Evolutionary conservation across 2,888 invertebrate species (phyloP).

Genomic region (Cantharis rustica): DNA sequence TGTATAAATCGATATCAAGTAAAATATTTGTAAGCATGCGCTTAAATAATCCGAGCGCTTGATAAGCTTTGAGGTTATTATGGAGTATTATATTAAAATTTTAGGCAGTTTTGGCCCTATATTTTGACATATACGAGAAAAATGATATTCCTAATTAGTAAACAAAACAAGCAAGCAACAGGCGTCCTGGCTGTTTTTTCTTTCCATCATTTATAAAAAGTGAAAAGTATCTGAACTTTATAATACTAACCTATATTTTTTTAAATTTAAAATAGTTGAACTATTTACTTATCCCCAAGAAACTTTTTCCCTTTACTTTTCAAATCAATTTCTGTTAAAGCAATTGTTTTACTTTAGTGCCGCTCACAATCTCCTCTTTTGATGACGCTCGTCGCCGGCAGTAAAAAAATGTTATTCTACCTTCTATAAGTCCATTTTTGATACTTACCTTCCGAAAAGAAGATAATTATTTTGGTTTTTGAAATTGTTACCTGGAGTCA

Average conservation of each 20-base stretch:
- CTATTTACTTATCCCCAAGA: too few relatives aligned
- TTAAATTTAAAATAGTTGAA: too few relatives aligned
- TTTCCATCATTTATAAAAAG: background rate
- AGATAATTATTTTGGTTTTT: too few relatives aligned
- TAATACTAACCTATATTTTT: background rate
- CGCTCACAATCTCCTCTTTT: too few relatives aligned
- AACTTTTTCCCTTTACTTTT: too few relatives aligned
- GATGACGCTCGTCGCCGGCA: too few relatives aligned
- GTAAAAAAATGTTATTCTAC: too few relatives aligned
- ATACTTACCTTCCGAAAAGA: too few relatives aligned
- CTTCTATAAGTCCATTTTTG: too few relatives aligned
- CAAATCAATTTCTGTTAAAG: too few relatives aligned
- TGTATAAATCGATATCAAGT: conserved; percentile 8
- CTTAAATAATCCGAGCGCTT: background rate
- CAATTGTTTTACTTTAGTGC: too few relatives aligned
- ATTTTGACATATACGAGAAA: background rate
- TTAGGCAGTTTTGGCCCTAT: background rate
- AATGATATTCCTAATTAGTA: background rate
- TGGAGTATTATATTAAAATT: background rate
- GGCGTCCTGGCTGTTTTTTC: background rate
- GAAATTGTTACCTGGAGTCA: too few relatives aligned
- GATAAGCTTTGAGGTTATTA: background rate
- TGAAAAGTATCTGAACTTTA: background rate
- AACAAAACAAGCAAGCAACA: background rate
- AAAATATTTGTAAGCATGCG: conserved; percentile 9